A percentile compares a stretch with the other conserved stretches of the same genome.
Conservation (phyloP, 1,140 invertebrate species). For the Heliconius hewitsoni region DNA sequence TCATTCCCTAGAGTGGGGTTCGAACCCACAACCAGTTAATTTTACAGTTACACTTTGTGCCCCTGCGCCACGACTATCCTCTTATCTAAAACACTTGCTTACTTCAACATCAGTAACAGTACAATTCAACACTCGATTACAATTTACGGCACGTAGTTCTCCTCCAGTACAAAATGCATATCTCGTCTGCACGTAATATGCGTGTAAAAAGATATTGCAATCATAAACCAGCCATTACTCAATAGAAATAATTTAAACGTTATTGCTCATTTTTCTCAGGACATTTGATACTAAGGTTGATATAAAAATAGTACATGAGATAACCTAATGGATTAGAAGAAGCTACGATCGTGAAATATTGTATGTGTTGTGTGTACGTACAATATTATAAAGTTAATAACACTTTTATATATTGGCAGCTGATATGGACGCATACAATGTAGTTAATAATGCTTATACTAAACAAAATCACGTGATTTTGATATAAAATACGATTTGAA, state of each 20-base stretch:
- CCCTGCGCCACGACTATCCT: too few species aligned
- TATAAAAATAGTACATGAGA: constrained; percentile 76
- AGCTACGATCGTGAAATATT: constrained; percentile 53
- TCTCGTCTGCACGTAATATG: constrained; percentile 73
- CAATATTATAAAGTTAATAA: not conserved
- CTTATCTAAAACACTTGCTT: not conserved
- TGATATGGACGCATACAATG: not conserved
- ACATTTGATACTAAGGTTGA: constrained; percentile 71
- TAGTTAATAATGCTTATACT: not conserved
- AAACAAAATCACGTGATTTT: not conserved
- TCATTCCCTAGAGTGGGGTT: too few species aligned
- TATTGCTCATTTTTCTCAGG: constrained; percentile 72
- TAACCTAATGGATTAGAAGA: constrained; percentile 78
- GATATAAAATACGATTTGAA: too few species aligned
- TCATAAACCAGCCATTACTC: constrained; percentile 63
- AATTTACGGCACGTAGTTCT: constrained; percentile 64
- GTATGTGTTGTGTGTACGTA: constrained; percentile 7
- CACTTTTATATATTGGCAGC: not conserved
- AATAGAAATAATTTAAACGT: constrained; percentile 79
- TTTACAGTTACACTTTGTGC: too few species aligned
- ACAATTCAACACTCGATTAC: constrained; percentile 60
- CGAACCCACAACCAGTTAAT: too few species aligned
- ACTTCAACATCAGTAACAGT: not conserved
- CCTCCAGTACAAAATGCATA: constrained; percentile 73
- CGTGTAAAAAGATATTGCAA: constrained; percentile 79